Base-by-base conservation (phyloP, 2,797 vertebrate species). In the Apogon talboti region DNA sequence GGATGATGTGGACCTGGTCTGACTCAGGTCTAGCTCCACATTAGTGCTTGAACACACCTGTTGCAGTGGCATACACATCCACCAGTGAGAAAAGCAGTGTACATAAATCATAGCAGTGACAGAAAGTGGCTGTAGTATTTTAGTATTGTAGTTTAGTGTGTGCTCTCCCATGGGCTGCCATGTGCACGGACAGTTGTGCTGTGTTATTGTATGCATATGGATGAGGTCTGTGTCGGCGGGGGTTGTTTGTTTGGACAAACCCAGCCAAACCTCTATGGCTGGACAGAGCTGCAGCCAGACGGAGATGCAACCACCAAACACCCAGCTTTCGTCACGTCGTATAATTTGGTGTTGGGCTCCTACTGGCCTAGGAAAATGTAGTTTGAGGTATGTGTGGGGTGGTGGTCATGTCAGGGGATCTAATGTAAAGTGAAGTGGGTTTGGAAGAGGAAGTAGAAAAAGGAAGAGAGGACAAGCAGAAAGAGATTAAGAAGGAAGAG, bases 201-300 rank as follows among this genome's bases (percentile, higher is more conserved):
- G 56, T 66, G 58, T 46, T 57, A 61, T 64, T 47, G 57, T 58
- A 45, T 74, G 71, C 76, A 63, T 59, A 66, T 71, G 71, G 55
- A 66, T 67, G 71, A 76, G 67, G 43, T 77, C 57, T 67, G 54
- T 63, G 63, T 78, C 70, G 68, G 66, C 55, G 63, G 57, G 52
- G 52, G 52, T 46, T 64, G 48, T 79, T 83, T 85, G 78, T 85
- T 87, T 80, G 76, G 74, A 87, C 41, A 43, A 35, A 65, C 59
- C 51, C 53, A 50, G 75, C 83, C 75, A 74, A 85, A 52, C 60
- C 61, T 60, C 40, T 47, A 68, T 21, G 70, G 81, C 70, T 45
- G 64, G 66, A 77, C 68, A 51, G 66, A 67, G 66, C 71, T 78
- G 75, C 7, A 64, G 73, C 74, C 61, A 30, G 42, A 33, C 54